Evolutionary conservation across 2,888 invertebrate species (phyloP), one percentile per base, ranked within the genome.

Genomic region (Halocaridina rubra): DNA sequence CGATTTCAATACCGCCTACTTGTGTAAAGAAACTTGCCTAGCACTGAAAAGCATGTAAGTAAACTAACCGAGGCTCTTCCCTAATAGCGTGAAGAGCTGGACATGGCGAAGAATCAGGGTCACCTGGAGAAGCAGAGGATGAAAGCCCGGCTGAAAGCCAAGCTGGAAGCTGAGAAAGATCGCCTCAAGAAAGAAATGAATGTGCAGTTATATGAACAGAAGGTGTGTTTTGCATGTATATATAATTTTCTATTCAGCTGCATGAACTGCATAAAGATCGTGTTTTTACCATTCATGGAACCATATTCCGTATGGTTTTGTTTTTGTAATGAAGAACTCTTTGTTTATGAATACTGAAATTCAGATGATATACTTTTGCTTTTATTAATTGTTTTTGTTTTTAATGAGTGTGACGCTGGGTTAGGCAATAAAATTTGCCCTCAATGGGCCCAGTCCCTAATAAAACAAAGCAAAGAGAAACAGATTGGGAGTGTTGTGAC

Each of bases 111-210:
- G 0, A 91, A 91, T 86, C 92, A 92, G 87, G 91, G 92, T 86
- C 90, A 91, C 76, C 90, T 91, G 46, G 93, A 93, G 88, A 92
- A 92, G 81, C 92, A 93, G 81, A 91, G 91, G 88, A 90, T 93
- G 27, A 92, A 92, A 88, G 91, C 91, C 85, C 91, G 90, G 84
- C 91, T 91, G 85, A 91, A 91, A 39, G 90, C 89, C 19, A 92
- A 92, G 89, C 93, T 95, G 30, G 95, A 94, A 0, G 93, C 93
- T 0, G 95, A 95, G 90, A 94, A 94, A 85, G 96, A 96, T 88
- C 95, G 94, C 90, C 92, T 94, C 90, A 94, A 93, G 89, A 92
- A 92, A 89, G 85, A 85, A 5, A 80, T 88, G 80, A 72, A 79
- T 10, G 72, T 39, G 30, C 81, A 85, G 33, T 59, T 88, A 30